A percentile compares a stretch with the other conserved stretches of the same genome.
phyloP scores from a whole-genome alignment of 2,113 vertebrate genomes.

The Ammodytes marinus region DNA sequence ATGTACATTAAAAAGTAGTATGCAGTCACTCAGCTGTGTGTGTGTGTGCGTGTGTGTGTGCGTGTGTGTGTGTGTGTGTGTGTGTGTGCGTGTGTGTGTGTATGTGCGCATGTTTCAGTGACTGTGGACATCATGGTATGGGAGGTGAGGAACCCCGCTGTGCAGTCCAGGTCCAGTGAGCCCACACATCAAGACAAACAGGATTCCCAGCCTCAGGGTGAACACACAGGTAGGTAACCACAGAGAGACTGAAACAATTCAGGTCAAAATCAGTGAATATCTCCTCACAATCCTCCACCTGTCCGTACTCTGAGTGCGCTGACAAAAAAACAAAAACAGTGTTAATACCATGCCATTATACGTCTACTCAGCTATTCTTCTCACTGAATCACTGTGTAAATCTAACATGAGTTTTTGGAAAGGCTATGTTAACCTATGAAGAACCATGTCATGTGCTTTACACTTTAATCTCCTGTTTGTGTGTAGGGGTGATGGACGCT shows the following conservation, averaged over 20 bases:
- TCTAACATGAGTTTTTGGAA: neutral
- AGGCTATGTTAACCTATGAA: neutral
- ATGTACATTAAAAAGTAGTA: neutral
- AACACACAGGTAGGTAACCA: slow-evolving; percentile 88
- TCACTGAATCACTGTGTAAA: neutral
- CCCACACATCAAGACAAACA: slow-evolving; percentile 17
- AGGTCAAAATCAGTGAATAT: neutral
- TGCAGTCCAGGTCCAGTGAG: slow-evolving; percentile 25
- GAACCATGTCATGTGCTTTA: neutral
- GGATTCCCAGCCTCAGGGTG: slow-evolving; percentile 79
- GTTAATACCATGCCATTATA: too few species aligned
- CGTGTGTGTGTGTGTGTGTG: too few species aligned
- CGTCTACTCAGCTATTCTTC: neutral
- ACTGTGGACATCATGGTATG: slow-evolving; percentile 93
- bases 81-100: too few species aligned
- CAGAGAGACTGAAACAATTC: too few species aligned
- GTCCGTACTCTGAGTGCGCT: too few species aligned
- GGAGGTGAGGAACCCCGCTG: slow-evolving; percentile 91
- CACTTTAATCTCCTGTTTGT: neutral
- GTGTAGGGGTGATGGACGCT: slow-evolving; percentile 80
- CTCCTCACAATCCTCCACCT: too few species aligned
- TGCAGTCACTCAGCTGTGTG: neutral
- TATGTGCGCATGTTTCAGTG: slow-evolving; percentile 42
- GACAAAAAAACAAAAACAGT: too few species aligned
- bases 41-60: too few species aligned